Evolutionary conservation across 2,888 invertebrate species (phyloP), one percentile per base, ranked within the genome.

Genomic region (Halictus quadricinctus): DNA sequence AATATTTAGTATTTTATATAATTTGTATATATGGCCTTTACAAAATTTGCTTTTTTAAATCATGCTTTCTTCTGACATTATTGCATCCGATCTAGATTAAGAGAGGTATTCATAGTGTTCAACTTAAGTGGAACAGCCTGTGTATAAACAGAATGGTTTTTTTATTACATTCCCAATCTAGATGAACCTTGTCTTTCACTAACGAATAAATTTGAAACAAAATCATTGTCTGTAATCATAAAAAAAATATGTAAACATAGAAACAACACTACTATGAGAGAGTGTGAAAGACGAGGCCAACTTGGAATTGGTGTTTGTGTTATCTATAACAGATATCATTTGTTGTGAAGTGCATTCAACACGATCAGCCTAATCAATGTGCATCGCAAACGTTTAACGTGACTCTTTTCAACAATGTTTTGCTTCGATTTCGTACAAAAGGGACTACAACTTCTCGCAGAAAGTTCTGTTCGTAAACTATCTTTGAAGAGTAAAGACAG

Each of bases 371-470:
- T 76, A 79, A 79, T 43, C 46, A 21, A 13, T 82, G 79, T 85
- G 82, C 84, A 80, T 78, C 0, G 29, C 48, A 64, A 85, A 87
- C 69, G 69, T 15, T 66, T 36, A 79, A 78, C 64, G 46, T 60
- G 25, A 29, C 48, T 54, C 29, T 29, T 48, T 50, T 29, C 18
- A 48, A 54, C 5, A 41, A 73, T 4, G 1, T 48, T 25, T 15
- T 1, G 13, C n/a, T 18, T 2, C 41, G 15, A 43, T 21, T 54
- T 12, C 18, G 8, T 12, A 69, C 10, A 41, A 82, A 43, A 12
- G n/a, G 2, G 36, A 46, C 76, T 70, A 76, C 58, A 13, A 21
- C n/a, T 29, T 46, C 25, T 18, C 25, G 2, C 21, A 12, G 25
- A 41, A 73, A 43, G 43, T 77, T 2, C 73, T 73, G 66, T 43